Conservation (phyloP, 2,797 vertebrate genomes). For the Furcifer pardalis region DNA sequence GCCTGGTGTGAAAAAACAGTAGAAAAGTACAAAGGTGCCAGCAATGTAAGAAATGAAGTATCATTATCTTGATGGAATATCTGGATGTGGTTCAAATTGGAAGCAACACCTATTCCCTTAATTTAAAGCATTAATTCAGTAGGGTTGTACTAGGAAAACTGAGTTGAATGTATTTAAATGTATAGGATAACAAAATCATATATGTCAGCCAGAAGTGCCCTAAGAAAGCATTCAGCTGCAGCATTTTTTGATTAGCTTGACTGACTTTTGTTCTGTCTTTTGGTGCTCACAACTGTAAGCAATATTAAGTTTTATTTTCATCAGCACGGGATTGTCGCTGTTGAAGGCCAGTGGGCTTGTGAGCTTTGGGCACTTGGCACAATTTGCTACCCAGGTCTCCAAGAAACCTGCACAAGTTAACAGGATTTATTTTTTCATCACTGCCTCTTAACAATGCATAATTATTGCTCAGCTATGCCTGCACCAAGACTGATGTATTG, state of each 20-base stretch:
- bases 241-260: not conserved
- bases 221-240: not conserved
- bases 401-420: not conserved
- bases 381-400: not conserved
- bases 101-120: constrained; percentile 17
- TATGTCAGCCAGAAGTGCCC: not conserved
- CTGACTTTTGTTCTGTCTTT: not conserved
- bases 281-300: not conserved
- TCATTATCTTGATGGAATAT: constrained; percentile 34
- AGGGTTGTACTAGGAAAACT: not conserved
- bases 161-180: not conserved
- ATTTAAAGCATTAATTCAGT: constrained; percentile 25
- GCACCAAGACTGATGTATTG: not conserved
- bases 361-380: not conserved
- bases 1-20: constrained; percentile 80
- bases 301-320: not conserved
- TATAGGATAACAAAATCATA: not conserved
- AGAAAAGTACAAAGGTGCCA: constrained; percentile 79
- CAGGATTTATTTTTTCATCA: not conserved
- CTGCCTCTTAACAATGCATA: not conserved
- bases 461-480: not conserved
- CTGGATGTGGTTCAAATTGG: constrained; percentile 41
- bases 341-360: not conserved
- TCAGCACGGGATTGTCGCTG: not conserved
- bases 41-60: constrained; percentile 65